phyloP scores from a whole-genome alignment of 1,140 invertebrate species.

The Akabosia matsudoensis region DNA sequence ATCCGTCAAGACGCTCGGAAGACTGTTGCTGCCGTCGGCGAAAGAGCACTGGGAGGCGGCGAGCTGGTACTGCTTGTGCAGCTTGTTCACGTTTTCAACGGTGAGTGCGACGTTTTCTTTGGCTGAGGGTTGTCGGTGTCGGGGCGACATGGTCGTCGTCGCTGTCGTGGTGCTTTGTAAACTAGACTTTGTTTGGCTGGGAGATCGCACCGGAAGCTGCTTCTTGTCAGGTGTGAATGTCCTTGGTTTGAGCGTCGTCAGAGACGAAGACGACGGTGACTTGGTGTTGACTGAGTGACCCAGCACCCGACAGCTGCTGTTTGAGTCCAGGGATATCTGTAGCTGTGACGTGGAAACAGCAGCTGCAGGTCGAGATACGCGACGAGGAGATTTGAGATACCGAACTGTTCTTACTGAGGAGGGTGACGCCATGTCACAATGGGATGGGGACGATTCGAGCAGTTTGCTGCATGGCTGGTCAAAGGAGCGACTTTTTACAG shows the following conservation, averaged over 20 bases:
- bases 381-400: background rate
- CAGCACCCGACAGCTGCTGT: background rate
- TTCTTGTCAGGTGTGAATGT: constrained; percentile 1
- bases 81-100: background rate
- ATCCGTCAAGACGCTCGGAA: background rate
- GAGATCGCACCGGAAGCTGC: too few species aligned
- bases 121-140: background rate
- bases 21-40: background rate
- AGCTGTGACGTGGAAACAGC: background rate
- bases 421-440: background rate
- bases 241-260: too few species aligned
- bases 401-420: background rate
- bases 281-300: too few species aligned
- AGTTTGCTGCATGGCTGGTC: background rate
- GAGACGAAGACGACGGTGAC: too few species aligned
- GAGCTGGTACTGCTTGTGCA: background rate
- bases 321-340: background rate
- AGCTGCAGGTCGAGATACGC: background rate
- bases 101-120: background rate
- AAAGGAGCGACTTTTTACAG: background rate
- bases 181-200: too few species aligned
- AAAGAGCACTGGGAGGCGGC: too few species aligned
- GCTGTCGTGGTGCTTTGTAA: too few species aligned
- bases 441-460: background rate
- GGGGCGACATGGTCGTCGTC: too few species aligned